Percentiles rank a stretch among this genome's conserved stretches.
Conservation (phyloP, 2,113 vertebrate species). For the Malurus cyaneus region DNA sequence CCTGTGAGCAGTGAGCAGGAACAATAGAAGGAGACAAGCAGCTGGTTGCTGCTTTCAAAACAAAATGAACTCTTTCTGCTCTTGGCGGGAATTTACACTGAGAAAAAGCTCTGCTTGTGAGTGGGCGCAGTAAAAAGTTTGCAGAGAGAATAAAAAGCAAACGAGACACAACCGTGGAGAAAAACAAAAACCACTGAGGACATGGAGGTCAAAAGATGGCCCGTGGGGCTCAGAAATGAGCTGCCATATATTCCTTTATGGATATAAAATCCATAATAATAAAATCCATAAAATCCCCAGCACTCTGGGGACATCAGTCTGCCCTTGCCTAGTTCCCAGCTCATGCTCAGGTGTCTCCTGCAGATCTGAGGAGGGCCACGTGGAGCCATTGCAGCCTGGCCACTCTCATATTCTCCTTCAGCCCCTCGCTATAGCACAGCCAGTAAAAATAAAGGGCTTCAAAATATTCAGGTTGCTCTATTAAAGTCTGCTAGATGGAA, state of each 20-base stretch:
- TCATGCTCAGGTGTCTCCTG: rapidly evolving
- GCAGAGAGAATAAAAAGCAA: background rate
- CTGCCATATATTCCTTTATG: background rate
- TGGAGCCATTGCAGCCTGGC: background rate
- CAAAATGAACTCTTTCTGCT: background rate
- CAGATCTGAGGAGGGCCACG: background rate
- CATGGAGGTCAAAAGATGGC: background rate
- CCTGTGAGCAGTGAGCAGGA: background rate
- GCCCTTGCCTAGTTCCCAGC: background rate
- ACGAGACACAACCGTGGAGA: background rate
- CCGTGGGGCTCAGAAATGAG: rapidly evolving
- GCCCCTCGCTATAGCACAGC: too few species aligned
- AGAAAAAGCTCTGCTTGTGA: background rate
- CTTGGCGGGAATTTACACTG: background rate
- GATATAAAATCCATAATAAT: too few species aligned
- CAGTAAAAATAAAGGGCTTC: background rate
- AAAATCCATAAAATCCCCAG: too few species aligned
- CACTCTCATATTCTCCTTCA: background rate
- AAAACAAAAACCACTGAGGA: background rate
- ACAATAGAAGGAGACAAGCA: background rate
- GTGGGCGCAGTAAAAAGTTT: background rate
- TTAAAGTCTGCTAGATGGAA: background rate
- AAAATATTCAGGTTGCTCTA: background rate
- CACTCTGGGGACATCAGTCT: background rate
- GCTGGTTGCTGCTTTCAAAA: background rate